phyloP scores from a whole-genome alignment of 2,888 invertebrate genomes.

The Tanytarsus gracilentus region DNA sequence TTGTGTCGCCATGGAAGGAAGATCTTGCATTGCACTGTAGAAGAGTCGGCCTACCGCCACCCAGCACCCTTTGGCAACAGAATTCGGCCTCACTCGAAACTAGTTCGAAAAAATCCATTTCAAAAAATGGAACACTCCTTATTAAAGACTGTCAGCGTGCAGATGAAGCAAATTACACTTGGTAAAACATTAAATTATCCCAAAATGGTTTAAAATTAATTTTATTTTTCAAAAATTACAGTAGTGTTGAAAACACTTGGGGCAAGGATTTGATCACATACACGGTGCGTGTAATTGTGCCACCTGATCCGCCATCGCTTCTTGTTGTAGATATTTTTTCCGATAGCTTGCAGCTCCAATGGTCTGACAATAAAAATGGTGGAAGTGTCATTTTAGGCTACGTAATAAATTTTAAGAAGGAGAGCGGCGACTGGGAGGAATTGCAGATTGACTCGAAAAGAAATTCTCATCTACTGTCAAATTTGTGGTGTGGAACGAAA shows the following conservation, averaged over 20 bases:
- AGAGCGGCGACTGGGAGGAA: constrained; percentile 88
- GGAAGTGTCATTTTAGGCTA: constrained; percentile 76
- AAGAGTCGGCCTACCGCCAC: constrained; percentile 73
- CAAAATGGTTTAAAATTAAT: too few relatives aligned
- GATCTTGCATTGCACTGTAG: constrained; percentile 73
- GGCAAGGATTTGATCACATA: constrained; percentile 77
- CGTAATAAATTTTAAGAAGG: constrained; percentile 81
- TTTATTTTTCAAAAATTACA: too few relatives aligned
- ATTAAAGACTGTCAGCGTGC: constrained; percentile 66
- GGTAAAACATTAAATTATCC: too few relatives aligned
- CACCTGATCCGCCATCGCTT: constrained; percentile 76
- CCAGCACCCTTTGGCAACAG: constrained; percentile 69
- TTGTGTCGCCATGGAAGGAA: constrained; percentile 79
- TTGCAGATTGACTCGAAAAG: constrained; percentile 74
- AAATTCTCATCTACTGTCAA: constrained; percentile 67
- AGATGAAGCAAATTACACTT: constrained; percentile 86
- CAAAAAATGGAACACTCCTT: constrained; percentile 61
- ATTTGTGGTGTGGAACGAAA: constrained; percentile 78
- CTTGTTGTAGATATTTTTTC: constrained; percentile 74
- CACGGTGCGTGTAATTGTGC: constrained; percentile 58
- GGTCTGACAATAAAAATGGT: constrained; percentile 72
- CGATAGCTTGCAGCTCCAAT: constrained; percentile 71
- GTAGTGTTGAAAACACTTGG: constrained; percentile 70
- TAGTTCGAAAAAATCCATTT: constrained; percentile 56
- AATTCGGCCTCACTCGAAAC: constrained; percentile 66